Evolutionary conservation across 1,140 invertebrate genomes (phyloP).

Genomic region (Brachionus rotundiformis): DNA sequence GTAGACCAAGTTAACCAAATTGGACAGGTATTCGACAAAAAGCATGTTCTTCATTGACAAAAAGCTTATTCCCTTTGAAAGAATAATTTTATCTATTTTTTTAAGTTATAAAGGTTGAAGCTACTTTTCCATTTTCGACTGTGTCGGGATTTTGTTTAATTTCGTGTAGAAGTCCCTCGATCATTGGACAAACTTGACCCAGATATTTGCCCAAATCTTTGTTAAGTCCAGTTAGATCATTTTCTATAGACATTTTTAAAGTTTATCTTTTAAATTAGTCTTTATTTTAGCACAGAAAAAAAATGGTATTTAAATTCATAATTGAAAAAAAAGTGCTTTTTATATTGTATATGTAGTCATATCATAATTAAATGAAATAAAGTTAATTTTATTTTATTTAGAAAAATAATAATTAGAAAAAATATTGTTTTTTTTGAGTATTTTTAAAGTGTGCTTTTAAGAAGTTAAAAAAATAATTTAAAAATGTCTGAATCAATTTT

Average conservation of each 20-base stretch:
- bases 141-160: not conserved
- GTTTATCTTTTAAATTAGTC: not conserved
- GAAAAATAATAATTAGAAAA: not conserved
- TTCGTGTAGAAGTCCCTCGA: not conserved
- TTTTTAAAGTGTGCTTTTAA: constrained; percentile 42
- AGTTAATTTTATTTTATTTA: not conserved
- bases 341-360: not conserved
- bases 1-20: constrained; percentile 7
- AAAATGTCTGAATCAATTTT: constrained; percentile 46
- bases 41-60: constrained; percentile 43
- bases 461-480: not conserved
- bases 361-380: not conserved
- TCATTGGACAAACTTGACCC: not conserved
- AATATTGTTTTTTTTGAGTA: not conserved
- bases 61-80: constrained; percentile 50
- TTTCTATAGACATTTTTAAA: constrained; percentile 32
- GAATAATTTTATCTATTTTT: not conserved
- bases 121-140: constrained; percentile 29
- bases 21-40: constrained; percentile 13
- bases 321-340: not conserved
- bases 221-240: not conserved
- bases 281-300: not conserved
- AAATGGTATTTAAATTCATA: constrained; percentile 3
- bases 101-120: no score
- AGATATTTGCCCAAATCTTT: not conserved